A percentile compares a stretch with the other conserved stretches of the same genome.
These are phyloP conservation scores for Mythimna lalbum DNA, from an alignment of 2,888 invertebrate genomes.

Conservation along the genomic window DNA sequence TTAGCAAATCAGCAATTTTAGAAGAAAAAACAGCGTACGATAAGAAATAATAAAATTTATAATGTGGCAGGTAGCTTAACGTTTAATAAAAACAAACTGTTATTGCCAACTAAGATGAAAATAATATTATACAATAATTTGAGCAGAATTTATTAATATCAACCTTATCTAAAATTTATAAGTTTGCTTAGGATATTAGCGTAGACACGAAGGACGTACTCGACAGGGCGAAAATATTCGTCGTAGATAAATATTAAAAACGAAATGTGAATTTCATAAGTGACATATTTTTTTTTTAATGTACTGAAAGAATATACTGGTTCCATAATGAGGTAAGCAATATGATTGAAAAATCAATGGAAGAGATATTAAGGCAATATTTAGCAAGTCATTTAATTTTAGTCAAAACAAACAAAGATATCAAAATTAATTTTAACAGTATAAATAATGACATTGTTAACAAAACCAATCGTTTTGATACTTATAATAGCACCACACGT, in stretches of 20 bases:
- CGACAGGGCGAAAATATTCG: conserved; percentile 76
- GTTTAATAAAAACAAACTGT: neutral
- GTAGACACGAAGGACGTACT: conserved; percentile 75
- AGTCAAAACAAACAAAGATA: neutral
- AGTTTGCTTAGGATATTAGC: conserved; percentile 58
- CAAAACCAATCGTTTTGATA: conserved; percentile 51
- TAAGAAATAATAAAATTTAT: conserved; percentile 1
- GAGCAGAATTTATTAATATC: conserved; percentile 50
- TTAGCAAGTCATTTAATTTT: conserved; percentile 23
- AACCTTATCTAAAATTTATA: conserved; percentile 51
- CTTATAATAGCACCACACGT: conserved; percentile 84
- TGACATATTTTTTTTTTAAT: conserved; percentile 3
- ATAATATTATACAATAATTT: conserved; percentile 27
- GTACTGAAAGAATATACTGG: neutral
- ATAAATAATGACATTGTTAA: conserved; percentile 21
- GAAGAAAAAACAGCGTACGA: neutral
- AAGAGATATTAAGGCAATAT: conserved; percentile 41
- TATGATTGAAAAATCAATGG: conserved; percentile 37
- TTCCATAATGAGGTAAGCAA: conserved; percentile 44
- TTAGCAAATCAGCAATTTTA: neutral
- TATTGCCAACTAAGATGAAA: conserved; percentile 1
- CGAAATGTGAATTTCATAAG: neutral
- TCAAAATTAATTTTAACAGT: conserved; percentile 1
- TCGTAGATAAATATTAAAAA: conserved; percentile 19
- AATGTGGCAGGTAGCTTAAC: neutral